Base-by-base conservation (phyloP, 2,797 vertebrate species). In the Anguilla pacifica region DNA sequence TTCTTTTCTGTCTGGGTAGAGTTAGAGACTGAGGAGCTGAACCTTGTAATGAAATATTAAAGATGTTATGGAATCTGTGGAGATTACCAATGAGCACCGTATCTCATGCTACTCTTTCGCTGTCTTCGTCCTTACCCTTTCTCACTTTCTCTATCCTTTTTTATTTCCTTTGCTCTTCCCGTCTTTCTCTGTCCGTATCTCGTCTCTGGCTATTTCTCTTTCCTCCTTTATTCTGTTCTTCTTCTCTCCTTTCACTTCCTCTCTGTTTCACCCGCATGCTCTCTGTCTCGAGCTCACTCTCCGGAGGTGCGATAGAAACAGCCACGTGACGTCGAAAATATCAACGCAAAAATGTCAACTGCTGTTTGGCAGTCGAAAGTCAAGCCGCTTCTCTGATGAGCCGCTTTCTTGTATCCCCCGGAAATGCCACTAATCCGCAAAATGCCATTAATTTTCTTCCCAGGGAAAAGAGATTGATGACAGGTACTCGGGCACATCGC, bases 41-140 rank as follows among this genome's bases (percentile, higher is more conserved):
- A 93, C 89, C 92, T 92, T 94, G 93, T 93, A 94, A 96, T 96
- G 93, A 97, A 96, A 96, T 96, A 96, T 97, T 95, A 95, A 96
- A 96, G 94, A 95, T 95, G 94, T 93, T 96, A 96, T 96, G 94
- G 82, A 90, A 87, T 85, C 91, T 90, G 91, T 88, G 88, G 93
- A 91, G 93, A 94, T 91, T 94, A 90, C 89, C 91, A 93, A 94
- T 90, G 88, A 91, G 85, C 93, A 89, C 90, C 43, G 17, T 86
- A 90, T 88, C 93, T 67, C 83, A 43, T 35, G 77, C 53, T 43
- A 4, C 22, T 43, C 84, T 85, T 10, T 53, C 51, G 77, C 64
- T 51, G 43, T 89, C 9, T 25, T 61, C 85, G 53, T 91, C 74
- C 87, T 87, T 83, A 86, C 72, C 88, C 88, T 85, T 86, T 74